phyloP scores from a whole-genome alignment of 2,888 invertebrate genomes.

The Drosophila percnosoma region DNA sequence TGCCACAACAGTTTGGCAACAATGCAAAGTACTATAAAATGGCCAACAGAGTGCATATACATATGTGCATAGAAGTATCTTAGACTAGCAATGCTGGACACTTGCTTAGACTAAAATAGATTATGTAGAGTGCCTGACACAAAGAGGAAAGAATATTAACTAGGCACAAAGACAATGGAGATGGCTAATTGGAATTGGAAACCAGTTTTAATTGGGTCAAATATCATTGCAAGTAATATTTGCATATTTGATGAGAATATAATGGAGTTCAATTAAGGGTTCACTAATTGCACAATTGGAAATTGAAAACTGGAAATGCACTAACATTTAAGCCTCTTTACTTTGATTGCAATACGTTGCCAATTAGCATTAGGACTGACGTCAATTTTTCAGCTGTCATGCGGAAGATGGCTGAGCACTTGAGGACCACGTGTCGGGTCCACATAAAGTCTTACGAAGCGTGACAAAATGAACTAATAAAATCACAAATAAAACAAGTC shows the following conservation, averaged over 20 bases:
- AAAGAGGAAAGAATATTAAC: conserved; percentile 5
- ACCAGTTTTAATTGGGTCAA: conserved; percentile 22
- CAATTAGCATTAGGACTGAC: not conserved
- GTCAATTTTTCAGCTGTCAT: not conserved
- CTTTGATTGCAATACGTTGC: not conserved
- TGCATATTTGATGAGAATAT: conserved; percentile 2
- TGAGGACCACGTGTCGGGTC: conserved; percentile 14
- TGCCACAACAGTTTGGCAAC: conserved; percentile 40
- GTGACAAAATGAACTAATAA: conserved; percentile 51
- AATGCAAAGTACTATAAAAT: conserved; percentile 23
- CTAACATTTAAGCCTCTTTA: conserved; percentile 3
- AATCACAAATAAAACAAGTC: conserved; percentile 64
- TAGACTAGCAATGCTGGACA: conserved; percentile 6
- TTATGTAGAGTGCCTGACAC: conserved; percentile 16
- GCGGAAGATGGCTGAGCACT: not conserved
- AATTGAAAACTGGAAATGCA: conserved; percentile 10
- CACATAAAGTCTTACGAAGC: conserved; percentile 37
- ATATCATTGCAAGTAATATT: not conserved
- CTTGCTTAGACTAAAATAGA: conserved; percentile 28
- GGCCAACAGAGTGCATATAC: conserved; percentile 23
- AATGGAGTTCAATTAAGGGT: conserved; percentile 5
- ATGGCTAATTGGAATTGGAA: conserved; percentile 37
- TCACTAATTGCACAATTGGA: conserved; percentile 13
- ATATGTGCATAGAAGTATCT: conserved; percentile 5
- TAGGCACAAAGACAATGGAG: conserved; percentile 52